Evolutionary conservation across 1,140 invertebrate species (phyloP).

Genomic region (Zaprionus kolodkinae): DNA sequence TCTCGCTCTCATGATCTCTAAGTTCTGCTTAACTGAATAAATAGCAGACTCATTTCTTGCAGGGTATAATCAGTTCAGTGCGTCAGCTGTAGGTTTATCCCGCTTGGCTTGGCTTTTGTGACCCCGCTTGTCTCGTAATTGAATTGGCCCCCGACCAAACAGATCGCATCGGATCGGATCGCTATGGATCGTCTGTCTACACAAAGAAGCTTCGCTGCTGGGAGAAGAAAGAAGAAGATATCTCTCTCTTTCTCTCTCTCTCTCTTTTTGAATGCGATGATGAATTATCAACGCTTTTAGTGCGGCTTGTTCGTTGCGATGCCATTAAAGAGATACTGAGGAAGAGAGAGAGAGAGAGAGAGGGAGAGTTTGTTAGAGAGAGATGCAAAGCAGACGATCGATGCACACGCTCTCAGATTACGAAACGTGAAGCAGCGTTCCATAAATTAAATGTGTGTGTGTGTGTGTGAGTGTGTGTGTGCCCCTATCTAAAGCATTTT

Average conservation of each 20-base stretch:
- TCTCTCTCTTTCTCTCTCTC: too few relatives aligned
- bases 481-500: conserved; percentile 1
- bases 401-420: conserved; percentile 17
- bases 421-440: conserved; percentile 6
- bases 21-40: too few relatives aligned
- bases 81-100: not conserved
- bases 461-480: conserved; percentile 7
- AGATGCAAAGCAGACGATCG: not conserved
- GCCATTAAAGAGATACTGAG: conserved; percentile 1
- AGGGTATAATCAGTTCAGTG: conserved; percentile 6
- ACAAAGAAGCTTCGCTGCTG: conserved; percentile 22
- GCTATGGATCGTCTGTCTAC: not conserved
- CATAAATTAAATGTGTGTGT: not conserved
- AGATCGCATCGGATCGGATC: not conserved
- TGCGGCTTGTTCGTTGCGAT: not conserved
- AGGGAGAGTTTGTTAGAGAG: too few relatives aligned
- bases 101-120: conserved; percentile 15
- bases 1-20: too few relatives aligned
- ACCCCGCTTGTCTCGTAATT: conserved; percentile 42
- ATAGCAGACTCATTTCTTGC: not conserved
- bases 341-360: not conserved
- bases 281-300: conserved; percentile 50
- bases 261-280: conserved; percentile 18
- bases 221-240: not conserved
- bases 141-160: conserved; percentile 29